Evolutionary conservation across 2,113 vertebrate species (phyloP).

Genomic region (Osmerus eperlanus): DNA sequence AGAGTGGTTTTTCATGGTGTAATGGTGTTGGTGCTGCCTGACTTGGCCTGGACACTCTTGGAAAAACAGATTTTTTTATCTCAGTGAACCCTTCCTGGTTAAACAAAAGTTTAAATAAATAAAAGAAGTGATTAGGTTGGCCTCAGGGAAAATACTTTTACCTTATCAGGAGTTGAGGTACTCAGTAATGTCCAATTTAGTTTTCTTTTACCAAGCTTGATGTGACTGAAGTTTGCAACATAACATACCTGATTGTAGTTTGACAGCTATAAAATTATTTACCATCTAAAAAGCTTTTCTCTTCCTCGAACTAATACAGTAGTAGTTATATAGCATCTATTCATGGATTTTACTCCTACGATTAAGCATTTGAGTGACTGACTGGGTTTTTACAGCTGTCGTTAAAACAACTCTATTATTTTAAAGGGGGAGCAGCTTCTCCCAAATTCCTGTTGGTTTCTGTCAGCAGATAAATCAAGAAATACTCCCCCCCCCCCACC

Average conservation of each 20-base stretch:
- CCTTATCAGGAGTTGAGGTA: slow-evolving; percentile 9
- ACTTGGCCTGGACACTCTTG: neutral
- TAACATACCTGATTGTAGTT: slow-evolving; percentile 76
- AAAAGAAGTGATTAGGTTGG: slow-evolving; percentile 16
- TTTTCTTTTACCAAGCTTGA: slow-evolving; percentile 43
- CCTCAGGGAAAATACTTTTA: neutral
- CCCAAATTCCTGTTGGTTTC: too few species aligned
- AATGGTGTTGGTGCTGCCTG: slow-evolving; percentile 56
- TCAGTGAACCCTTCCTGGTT: neutral
- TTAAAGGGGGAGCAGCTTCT: neutral
- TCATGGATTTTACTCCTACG: slow-evolving; percentile 30
- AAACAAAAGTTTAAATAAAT: neutral
- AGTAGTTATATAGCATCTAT: slow-evolving; percentile 7
- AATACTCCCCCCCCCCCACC: neutral
- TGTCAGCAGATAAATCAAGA: too few species aligned
- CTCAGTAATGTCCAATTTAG: slow-evolving; percentile 33
- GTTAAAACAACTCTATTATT: slow-evolving; percentile 5
- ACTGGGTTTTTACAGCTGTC: slow-evolving; percentile 28
- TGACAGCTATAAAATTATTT: slow-evolving; percentile 82
- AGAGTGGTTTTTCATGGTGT: neutral
- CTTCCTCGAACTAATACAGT: slow-evolving; percentile 15
- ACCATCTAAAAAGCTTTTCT: slow-evolving; percentile 69
- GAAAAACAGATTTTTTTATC: neutral
- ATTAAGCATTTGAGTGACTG: slow-evolving; percentile 38
- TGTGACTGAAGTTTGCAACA: slow-evolving; percentile 43